phyloP scores from a whole-genome alignment of 1,140 invertebrate species.

The Drosophila azteca region DNA sequence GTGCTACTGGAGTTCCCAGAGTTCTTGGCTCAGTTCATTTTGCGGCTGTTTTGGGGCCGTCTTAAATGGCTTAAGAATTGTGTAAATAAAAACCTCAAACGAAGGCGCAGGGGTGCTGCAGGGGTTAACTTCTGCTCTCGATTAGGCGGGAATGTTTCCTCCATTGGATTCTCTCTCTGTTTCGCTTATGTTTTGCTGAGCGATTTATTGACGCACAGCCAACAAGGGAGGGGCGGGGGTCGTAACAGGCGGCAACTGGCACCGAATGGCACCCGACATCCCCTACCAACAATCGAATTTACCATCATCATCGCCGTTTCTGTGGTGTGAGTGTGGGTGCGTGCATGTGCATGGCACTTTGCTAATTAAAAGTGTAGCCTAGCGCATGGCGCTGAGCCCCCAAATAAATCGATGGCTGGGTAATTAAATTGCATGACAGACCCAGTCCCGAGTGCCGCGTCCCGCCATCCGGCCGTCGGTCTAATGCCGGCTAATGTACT shows the following conservation, averaged over 20 bases:
- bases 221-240: conserved; percentile 9
- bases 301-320: conserved; percentile 17
- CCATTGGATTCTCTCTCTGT: conserved; percentile 7
- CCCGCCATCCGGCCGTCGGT: too few relatives aligned
- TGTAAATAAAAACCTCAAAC: conserved; percentile 71
- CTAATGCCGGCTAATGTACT: conserved; percentile 8
- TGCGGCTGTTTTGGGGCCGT: conserved; percentile 58
- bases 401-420: conserved; percentile 78
- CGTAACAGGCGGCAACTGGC: conserved; percentile 68
- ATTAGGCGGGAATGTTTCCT: conserved; percentile 31
- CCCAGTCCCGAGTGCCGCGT: too few relatives aligned
- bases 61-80: conserved; percentile 67
- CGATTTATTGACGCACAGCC: conserved; percentile 35
- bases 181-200: conserved; percentile 7
- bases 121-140: conserved; percentile 14
- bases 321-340: not conserved
- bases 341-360: conserved; percentile 80
- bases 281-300: not conserved
- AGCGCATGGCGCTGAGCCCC: conserved; percentile 51
- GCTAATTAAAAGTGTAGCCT: conserved; percentile 80
- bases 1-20: not conserved
- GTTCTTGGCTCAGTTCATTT: conserved; percentile 66
- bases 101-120: conserved; percentile 1
- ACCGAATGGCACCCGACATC: conserved; percentile 32
- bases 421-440: conserved; percentile 79